Evolutionary conservation across 2,888 invertebrate genomes (phyloP), one percentile per base, ranked within the genome.

Genomic region (Diarsia mendica): DNA sequence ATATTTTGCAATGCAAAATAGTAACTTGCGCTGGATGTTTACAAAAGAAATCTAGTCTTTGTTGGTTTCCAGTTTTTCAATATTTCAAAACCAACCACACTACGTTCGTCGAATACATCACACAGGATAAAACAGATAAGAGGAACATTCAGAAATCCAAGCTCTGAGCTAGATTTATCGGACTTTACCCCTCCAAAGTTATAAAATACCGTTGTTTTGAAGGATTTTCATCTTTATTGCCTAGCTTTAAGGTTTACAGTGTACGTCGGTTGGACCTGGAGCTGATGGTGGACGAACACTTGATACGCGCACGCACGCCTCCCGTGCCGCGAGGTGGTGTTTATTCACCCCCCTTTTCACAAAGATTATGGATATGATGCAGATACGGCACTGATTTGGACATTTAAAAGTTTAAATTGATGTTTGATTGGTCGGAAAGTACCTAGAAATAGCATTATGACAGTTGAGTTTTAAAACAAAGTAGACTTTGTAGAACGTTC

Each of bases 261-360:
- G 48, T 55, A 60, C 65, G 74, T n/a, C 46, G 69, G 79, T 71
- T 64, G 60, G 68, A 78, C 70, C 61, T 69, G 72, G 71, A 77
- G 75, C 72, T 85, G 83, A 75, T 83, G 82, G 82, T 89, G 88
- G 88, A 87, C 86, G 87, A 90, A 90, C 88, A 95, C 89, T 87
- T 90, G 94, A 95, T 93, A 94, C 91, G 88, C 89, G 87, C 91
- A 93, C 93, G 92, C 93, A 93, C 93, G 91, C 91, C 94, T 93
- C 90, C 92, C 89, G 89, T 89, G 87, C 78, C 85, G 84, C 86
- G 88, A 92, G 94, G 93, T 93, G 93, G 92, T 94, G 93, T 94
- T 92, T 92, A 89, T 92, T 93, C 93, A 93, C 93, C 95, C 93
- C 85, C 94, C 88, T 87, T 79, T 67, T 71, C 48, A 72, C 91